A percentile compares a stretch with the other conserved stretches of the same genome.
Evolutionary conservation across 1,140 invertebrate genomes (phyloP).

Genomic region (Nomia melanderi): DNA sequence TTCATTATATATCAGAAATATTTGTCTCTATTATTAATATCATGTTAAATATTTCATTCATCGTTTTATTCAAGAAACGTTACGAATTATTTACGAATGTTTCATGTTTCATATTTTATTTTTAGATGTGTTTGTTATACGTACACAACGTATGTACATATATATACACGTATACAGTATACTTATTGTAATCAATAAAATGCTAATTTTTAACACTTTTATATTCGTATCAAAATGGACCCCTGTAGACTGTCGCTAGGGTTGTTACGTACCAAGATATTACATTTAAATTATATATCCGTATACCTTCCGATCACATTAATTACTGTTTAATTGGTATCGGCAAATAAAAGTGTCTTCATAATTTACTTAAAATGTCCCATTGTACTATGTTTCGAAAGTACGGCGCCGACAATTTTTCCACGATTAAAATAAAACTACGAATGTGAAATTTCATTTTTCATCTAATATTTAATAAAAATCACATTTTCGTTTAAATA

Average conservation of each 20-base stretch:
- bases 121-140: constrained; percentile 63
- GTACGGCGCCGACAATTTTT: not conserved
- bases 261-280: not conserved
- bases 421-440: not conserved
- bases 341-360: not conserved
- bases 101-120: constrained; percentile 72
- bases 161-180: constrained; percentile 62
- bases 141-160: constrained; percentile 58
- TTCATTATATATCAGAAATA: not conserved
- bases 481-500: not conserved
- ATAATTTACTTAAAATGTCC: not conserved
- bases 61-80: not conserved
- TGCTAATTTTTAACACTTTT: constrained; percentile 81
- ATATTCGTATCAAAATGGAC: constrained; percentile 68
- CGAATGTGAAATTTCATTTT: not conserved
- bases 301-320: not conserved
- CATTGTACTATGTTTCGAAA: not conserved
- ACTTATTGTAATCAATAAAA: constrained; percentile 80
- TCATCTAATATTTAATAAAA: not conserved
- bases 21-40: not conserved
- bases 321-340: constrained; percentile 5
- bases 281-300: not conserved
- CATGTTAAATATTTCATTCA: not conserved
- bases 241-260: not conserved
- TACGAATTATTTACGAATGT: constrained; percentile 20